Conservation (phyloP, 2,797 vertebrate genomes). For the Cryptoblepharus egeriae region DNA sequence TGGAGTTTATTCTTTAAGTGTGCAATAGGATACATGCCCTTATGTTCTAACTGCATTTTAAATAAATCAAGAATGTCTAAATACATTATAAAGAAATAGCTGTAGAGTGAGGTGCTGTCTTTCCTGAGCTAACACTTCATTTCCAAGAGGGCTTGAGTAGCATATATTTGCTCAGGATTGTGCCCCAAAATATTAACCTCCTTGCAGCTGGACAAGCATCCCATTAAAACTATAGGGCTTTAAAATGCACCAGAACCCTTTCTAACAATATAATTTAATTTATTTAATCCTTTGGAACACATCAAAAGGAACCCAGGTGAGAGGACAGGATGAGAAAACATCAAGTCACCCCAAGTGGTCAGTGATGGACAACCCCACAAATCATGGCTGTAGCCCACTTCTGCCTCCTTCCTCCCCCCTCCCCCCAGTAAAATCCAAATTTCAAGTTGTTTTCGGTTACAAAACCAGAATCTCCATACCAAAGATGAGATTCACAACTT, state of each 20-base stretch:
- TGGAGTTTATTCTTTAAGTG: too few relatives aligned
- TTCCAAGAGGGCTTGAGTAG: slow-evolving; percentile 9
- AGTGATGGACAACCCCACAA: slow-evolving; percentile 18
- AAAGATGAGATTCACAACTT: too few relatives aligned
- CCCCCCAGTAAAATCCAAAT: neutral
- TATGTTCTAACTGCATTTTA: neutral
- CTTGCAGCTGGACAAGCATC: slow-evolving; percentile 22
- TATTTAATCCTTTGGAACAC: slow-evolving; percentile 51
- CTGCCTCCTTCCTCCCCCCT: neutral
- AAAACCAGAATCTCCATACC: too few relatives aligned
- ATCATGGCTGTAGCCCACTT: neutral
- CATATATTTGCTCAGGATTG: slow-evolving; percentile 3
- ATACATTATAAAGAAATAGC: neutral
- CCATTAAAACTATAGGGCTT: neutral
- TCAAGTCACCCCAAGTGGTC: slow-evolving; percentile 32
- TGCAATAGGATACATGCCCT: neutral
- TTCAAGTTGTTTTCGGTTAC: neutral
- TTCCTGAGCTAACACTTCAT: neutral
- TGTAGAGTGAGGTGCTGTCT: neutral
- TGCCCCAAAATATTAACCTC: slow-evolving; percentile 6
- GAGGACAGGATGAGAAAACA: slow-evolving; percentile 40
- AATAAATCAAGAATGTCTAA: too few relatives aligned
- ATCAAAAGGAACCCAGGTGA: slow-evolving; percentile 27
- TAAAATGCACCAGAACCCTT: slow-evolving; percentile 53
- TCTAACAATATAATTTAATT: slow-evolving; percentile 29